Evolutionary conservation across 2,888 invertebrate genomes (phyloP), one percentile per base, ranked within the genome.

Genomic region (Prosapia bicincta): DNA sequence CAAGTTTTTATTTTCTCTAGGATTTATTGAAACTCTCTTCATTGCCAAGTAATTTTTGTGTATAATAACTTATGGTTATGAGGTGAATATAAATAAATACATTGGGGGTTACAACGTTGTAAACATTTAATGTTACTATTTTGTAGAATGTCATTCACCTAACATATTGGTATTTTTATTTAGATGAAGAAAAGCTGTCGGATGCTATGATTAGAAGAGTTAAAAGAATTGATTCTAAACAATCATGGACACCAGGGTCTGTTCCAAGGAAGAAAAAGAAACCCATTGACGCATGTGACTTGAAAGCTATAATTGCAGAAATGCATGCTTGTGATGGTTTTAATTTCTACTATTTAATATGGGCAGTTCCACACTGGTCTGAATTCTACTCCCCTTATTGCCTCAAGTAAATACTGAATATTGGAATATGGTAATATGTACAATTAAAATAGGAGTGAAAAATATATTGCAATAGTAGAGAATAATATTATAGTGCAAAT

Each of bases 381-480:
- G 70, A 76, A 30, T 76, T 74, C 25, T 76, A 74, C 32, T 54
- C 65, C 54, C 76, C 76, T n/a, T 76, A 76, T 66, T 76, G 76
- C 67, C 54, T 76, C 10, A 76, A 71, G 76, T 76, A 66, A 76
- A 43, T 76, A 43, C 25, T 25, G n/a, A n/a, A n/a, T n/a, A n/a
- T n/a, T n/a, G n/a, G n/a, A n/a, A 68, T 10, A 7, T 9, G 9
- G 25, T 20, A 15, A 20, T 30, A 69, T 28, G 5, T n/a, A 23
- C 10, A n/a, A 24, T 23, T 24, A n/a, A n/a, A n/a, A n/a, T n/a
- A n/a, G n/a, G n/a, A n/a, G n/a, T 68, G 7, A 20, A 7, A 66
- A 66, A 9, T 68, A 68, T 26, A n/a, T 23, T 10, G 7, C 25
- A 24, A 9, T 7, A 9, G n/a, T 68, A 26, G 68, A 38, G 13